Evolutionary conservation across 1,140 invertebrate species (phyloP), one percentile per base, ranked within the genome.

Genomic region (Macrobrachium rosenbergii): DNA sequence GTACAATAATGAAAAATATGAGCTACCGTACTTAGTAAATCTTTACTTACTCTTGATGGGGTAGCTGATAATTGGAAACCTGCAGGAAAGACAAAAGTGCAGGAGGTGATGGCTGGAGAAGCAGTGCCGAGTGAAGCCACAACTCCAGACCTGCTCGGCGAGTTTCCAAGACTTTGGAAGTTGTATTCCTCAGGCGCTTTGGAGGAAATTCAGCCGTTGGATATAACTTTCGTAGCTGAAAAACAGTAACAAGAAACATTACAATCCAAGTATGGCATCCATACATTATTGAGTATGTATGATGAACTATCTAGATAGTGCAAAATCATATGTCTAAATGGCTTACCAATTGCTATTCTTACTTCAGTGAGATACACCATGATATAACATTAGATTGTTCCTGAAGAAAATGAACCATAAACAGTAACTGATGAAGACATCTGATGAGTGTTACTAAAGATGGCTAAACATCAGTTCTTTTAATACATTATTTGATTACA

Each of bases 111-210:
- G 91, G 90, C 23, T 84, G 88, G 21, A 90, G 79, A 77, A 91
- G 91, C 43, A 94, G 88, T 92, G 93, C 93, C 90, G 93, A 94
- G 90, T 94, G 94, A 45, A 94, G 91, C 89, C 94, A 95, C 64
- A 91, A 87, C 90, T 95, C 93, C 69, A 95, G 88, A 52, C 92
- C 93, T 59, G 91, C 91, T 89, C 94, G 90, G 80, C 94, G 92
- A 81, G 94, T 93, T 91, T 95, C 94, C 62, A 94, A 91, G 19
- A 95, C 93, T 91, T 94, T 94, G 59, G 93, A 92, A 88, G 93
- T 94, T 16, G 92, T 93, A 90, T 94, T 94, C 82, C 94, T 92
- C 19, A 95, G 93, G 89, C 93, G 92, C 88, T 95, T 95, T 5
- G 94, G 94, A 62, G 94, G 94, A 92, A 95, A 95, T 52, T 93